Evolutionary conservation across 2,797 vertebrate species (phyloP), one percentile per base, ranked within the genome.

Genomic region (Pampus argenteus): DNA sequence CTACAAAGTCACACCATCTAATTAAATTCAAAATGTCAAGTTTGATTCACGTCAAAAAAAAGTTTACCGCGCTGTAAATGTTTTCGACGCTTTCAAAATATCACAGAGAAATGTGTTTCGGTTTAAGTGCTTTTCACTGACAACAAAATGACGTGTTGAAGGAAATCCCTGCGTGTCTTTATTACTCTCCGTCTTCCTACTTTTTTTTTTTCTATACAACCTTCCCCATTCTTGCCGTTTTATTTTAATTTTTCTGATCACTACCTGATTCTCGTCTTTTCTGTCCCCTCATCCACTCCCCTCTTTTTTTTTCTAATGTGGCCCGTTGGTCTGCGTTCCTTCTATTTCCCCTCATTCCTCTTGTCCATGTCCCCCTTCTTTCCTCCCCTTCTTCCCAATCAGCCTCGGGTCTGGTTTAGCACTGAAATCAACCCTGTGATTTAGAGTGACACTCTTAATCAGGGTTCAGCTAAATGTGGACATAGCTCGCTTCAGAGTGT

Each of bases 391-490:
- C 17, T 63, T 80, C 31, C 51, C 40, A 80, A 85, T 81, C 76
- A 69, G 67, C 61, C 72, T 17, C 71, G 63, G 79, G 76, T 82
- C 86, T 91, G 88, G 83, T 86, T 87, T 83, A 84, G 67, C 1
- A 15, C 76, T 86, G 72, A 79, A 85, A 81, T 80, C 79, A 76
- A 49, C 9, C 51, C 62, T 52, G 63, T 87, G 82, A 91, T 87
- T 85, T 60, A 57, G 74, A 78, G 71, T 83, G 90, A 93, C 88
- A 87, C 71, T 63, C 66, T 86, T 86, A 91, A 89, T 88, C 88
- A 87, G 74, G 72, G 51, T 80, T 84, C 56, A 76, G 66, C 70
- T 75, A 47, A 79, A 81, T 52, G 47, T 75, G 79, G 76, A 74
- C 61, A 51, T 68, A 34, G 58, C 40, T 36, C 5, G 4, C 56